Evolutionary conservation across 2,113 vertebrate genomes (phyloP).

Genomic region (Chauna torquata): DNA sequence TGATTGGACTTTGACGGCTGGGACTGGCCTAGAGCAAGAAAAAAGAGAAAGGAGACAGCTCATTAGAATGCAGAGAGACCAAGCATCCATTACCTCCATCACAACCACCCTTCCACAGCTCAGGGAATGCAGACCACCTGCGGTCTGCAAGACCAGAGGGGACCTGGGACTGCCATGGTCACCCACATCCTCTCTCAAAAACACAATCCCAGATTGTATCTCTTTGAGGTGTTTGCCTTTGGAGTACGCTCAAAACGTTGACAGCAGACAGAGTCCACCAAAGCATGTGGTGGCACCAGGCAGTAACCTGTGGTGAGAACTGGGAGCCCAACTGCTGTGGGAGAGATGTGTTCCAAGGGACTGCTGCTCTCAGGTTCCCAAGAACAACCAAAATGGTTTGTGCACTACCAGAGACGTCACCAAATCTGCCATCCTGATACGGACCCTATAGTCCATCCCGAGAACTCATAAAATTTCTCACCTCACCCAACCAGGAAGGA

Average conservation of each 20-base stretch:
- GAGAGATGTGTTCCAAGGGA: not conserved
- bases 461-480: not conserved
- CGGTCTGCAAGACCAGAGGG: not conserved
- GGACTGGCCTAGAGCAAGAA: conserved; percentile 66
- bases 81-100: not conserved
- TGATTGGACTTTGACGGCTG: conserved; percentile 79
- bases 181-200: not conserved
- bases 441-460: not conserved
- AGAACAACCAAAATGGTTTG: not conserved
- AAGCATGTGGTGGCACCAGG: not conserved
- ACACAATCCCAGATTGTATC: not conserved
- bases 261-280: not conserved
- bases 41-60: not conserved
- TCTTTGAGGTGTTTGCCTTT: not conserved
- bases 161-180: not conserved
- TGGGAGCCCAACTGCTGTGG: not conserved
- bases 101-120: not conserved
- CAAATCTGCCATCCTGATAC: accelerated
- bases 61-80: not conserved
- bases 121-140: not conserved
- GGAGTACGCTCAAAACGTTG: not conserved
- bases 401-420: not conserved
- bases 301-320: not conserved
- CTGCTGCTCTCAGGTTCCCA: not conserved
- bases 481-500: not conserved